A percentile compares a stretch with the other conserved stretches of the same genome.
These are phyloP conservation scores for Agrilus mali DNA, from an alignment of 2,888 invertebrate species.

Conservation along the genomic window DNA sequence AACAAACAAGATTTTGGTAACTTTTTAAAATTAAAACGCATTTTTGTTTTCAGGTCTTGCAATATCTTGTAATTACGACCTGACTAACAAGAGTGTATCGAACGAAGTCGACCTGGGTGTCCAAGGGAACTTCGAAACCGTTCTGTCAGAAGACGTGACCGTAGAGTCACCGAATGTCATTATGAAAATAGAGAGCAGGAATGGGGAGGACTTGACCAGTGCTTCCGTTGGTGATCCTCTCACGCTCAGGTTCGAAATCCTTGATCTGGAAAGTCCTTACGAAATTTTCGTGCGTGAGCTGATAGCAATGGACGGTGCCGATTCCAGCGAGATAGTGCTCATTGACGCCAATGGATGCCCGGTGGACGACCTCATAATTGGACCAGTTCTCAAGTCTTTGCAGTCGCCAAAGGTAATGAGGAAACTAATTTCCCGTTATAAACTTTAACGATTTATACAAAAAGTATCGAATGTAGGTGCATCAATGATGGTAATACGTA, in stretches of 20 bases:
- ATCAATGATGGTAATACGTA: not conserved
- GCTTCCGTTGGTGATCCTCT: constrained; percentile 89
- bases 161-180: constrained; percentile 92
- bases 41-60: constrained; percentile 44
- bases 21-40: too few species aligned
- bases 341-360: constrained; percentile 88
- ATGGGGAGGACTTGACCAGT: constrained; percentile 70
- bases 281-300: constrained; percentile 91
- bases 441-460: too few species aligned
- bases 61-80: constrained; percentile 87
- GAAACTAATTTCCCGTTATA: too few species aligned
- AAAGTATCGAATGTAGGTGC: not conserved
- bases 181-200: constrained; percentile 82
- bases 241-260: constrained; percentile 81
- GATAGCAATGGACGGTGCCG: constrained; percentile 88
- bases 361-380: constrained; percentile 89
- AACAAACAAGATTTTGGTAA: too few species aligned
- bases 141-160: constrained; percentile 78
- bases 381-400: constrained; percentile 73
- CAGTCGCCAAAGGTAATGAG: constrained; percentile 60
- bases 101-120: constrained; percentile 86
- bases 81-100: constrained; percentile 86
- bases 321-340: constrained; percentile 82
- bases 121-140: constrained; percentile 73
- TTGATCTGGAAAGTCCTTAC: constrained; percentile 86